Evolutionary conservation across 2,888 invertebrate genomes (phyloP).

Genomic region (Stenodema calcarata): DNA sequence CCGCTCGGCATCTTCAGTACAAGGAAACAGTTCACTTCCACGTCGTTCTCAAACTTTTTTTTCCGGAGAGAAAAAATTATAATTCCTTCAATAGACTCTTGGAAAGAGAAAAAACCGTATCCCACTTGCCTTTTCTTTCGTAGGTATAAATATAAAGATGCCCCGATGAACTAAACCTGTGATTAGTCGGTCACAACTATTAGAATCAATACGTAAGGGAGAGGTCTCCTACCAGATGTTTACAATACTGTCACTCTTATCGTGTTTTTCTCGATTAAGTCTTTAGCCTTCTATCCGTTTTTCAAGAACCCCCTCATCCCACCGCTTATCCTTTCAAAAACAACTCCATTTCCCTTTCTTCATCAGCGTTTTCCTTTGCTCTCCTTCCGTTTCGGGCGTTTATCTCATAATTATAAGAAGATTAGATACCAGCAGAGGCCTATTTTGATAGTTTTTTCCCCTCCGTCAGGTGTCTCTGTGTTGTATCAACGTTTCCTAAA

Average conservation of each 20-base stretch:
- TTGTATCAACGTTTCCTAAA: not conserved
- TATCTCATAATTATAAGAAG: slow-evolving; percentile 6
- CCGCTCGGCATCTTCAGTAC: too few relatives aligned
- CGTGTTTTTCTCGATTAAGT: not conserved
- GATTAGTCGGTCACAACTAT: slow-evolving; percentile 9
- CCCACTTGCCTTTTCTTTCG: not conserved
- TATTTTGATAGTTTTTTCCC: not conserved
- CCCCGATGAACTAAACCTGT: not conserved
- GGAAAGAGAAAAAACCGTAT: not conserved
- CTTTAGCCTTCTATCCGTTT: not conserved
- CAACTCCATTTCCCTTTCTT: slow-evolving; percentile 9
- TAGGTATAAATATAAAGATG: not conserved
- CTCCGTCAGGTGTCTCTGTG: not conserved
- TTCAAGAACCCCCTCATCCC: not conserved
- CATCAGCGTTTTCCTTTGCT: not conserved
- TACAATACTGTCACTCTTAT: slow-evolving; percentile 7
- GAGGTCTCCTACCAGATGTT: not conserved
- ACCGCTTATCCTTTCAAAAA: not conserved
- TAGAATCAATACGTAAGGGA: not conserved
- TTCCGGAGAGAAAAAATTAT: too few relatives aligned
- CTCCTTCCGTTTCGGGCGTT: not conserved
- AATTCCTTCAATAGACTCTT: too few relatives aligned
- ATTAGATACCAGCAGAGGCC: not conserved
- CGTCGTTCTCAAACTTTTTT: too few relatives aligned
- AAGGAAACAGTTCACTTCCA: too few relatives aligned